These are phyloP conservation scores for Otolemur crassicaudatus DNA, from an alignment of 2,797 vertebrate genomes.

Conservation along the genomic window DNA sequence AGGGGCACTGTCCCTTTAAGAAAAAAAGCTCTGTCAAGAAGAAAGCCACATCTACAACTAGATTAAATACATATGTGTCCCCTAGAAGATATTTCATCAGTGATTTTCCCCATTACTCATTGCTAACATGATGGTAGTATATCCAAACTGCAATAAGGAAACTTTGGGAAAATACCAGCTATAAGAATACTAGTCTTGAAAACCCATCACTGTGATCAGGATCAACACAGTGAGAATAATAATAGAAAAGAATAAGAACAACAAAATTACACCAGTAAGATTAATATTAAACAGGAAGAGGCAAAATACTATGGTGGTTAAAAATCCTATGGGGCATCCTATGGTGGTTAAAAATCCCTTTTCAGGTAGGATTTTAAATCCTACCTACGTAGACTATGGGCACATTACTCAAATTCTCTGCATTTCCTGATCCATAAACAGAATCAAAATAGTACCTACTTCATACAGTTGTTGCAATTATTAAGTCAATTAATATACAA, in stretches of 20 bases:
- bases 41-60: no score
- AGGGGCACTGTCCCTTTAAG: background rate
- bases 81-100: fast-evolving
- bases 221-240: background rate
- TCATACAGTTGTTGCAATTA: background rate
- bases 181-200: background rate
- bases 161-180: background rate
- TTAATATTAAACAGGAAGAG: background rate
- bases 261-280: background rate
- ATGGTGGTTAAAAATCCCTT: background rate
- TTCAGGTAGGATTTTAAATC: background rate
- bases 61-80: background rate
- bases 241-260: background rate
- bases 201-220: background rate
- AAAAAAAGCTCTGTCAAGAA: background rate
- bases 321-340: no score
- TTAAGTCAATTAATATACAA: background rate
- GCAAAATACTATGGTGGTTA: background rate
- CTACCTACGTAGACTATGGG: background rate
- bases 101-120: background rate
- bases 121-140: background rate
- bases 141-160: background rate
- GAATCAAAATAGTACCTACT: background rate
- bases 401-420: background rate
- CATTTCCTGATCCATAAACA: background rate